Base-by-base conservation (phyloP, 1,140 invertebrate species). In the Neoseiulus cucumeris region DNA sequence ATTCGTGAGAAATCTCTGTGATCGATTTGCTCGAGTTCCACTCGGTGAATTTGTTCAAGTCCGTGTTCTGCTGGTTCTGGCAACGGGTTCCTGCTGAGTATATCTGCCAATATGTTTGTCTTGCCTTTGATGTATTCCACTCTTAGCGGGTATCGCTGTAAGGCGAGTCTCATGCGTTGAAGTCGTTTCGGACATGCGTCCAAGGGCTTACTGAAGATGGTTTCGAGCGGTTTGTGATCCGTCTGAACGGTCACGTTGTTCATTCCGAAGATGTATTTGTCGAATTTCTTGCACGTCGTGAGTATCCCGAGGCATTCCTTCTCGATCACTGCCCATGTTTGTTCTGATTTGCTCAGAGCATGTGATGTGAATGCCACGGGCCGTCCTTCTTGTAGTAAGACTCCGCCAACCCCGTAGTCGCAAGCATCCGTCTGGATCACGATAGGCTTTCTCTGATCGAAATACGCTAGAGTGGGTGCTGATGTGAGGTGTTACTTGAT, bases 301-400 rank as follows among this genome's bases (percentile, higher is more conserved):
- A 76, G 71, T 9, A 77, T 68, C 7, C 73, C 76, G 25, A 77
- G 65, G 25, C 69, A 72, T 70, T 79, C 75, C 44, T 71, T 70
- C 68, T 81, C 77, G 29, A 72, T 76, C 12, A 75, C 76, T 0
- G 70, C 71, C 66, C 78, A 78, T 20, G 72, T 72, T 25, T 29
- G 42, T 69, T 79, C 76, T 17, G 41, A 25, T 30, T 68, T 44
- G n/a, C 67, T 74, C 12, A 77, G 67, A n/a, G 68, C n/a, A n/a
- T n/a, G n/a, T n/a, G n/a, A n/a, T n/a, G n/a, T n/a, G n/a, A n/a
- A n/a, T n/a, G n/a, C n/a, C n/a, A n/a, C n/a, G n/a, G 45, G 41
- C 51, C 65, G 5, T 68, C 66, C 33, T 69, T 66, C 64, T 29
- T 69, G 66, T 25, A 47, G 22, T 18, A 70, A 45, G 12, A 66